A percentile compares a stretch with the other conserved stretches of the same genome.
Conservation (phyloP, 2,888 invertebrate genomes). For the Dinocampus coccinellae region DNA sequence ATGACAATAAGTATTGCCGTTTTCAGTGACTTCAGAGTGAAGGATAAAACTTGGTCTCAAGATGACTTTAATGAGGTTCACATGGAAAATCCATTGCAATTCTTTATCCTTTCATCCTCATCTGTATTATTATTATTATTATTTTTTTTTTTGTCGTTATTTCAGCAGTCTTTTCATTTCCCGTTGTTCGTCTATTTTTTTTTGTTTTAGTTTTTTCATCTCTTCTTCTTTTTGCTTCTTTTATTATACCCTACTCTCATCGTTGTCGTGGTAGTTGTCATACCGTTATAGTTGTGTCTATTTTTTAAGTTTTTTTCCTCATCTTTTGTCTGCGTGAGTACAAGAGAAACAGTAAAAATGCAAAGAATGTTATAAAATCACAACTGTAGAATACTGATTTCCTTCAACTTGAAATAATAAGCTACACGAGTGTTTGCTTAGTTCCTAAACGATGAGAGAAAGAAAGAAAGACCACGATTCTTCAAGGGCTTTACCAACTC, state of each 20-base stretch:
- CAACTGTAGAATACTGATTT: slow-evolving; percentile 18
- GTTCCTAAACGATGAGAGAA: slow-evolving; percentile 53
- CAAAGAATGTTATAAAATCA: slow-evolving; percentile 26
- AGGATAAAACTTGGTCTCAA: slow-evolving; percentile 16
- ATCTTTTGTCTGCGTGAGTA: slow-evolving; percentile 37
- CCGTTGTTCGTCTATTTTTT: neutral
- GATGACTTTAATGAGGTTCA: slow-evolving; percentile 32
- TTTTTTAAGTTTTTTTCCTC: slow-evolving; percentile 13
- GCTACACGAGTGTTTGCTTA: slow-evolving; percentile 54
- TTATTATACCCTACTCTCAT: slow-evolving; percentile 5
- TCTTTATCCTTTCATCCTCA: slow-evolving; percentile 5
- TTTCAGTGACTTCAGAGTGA: slow-evolving; percentile 17
- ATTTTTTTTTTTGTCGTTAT: slow-evolving; percentile 22
- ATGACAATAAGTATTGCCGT: slow-evolving; percentile 34
- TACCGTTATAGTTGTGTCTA: neutral
- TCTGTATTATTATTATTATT: too few relatives aligned
- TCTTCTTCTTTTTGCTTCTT: slow-evolving; percentile 3
- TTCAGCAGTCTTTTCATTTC: neutral
- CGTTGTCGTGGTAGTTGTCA: neutral
- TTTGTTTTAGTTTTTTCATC: slow-evolving; percentile 2
- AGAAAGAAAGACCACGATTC: slow-evolving; percentile 47
- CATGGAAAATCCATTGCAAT: slow-evolving; percentile 7
- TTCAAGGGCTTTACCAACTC: slow-evolving; percentile 34
- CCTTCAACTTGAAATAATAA: slow-evolving; percentile 51
- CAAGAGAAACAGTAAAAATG: slow-evolving; percentile 48